A percentile compares a stretch with the other conserved stretches of the same genome.
Evolutionary conservation across 92 coral and sea anemone species (phyloP).

Genomic region (Plumapathes pennacea): DNA sequence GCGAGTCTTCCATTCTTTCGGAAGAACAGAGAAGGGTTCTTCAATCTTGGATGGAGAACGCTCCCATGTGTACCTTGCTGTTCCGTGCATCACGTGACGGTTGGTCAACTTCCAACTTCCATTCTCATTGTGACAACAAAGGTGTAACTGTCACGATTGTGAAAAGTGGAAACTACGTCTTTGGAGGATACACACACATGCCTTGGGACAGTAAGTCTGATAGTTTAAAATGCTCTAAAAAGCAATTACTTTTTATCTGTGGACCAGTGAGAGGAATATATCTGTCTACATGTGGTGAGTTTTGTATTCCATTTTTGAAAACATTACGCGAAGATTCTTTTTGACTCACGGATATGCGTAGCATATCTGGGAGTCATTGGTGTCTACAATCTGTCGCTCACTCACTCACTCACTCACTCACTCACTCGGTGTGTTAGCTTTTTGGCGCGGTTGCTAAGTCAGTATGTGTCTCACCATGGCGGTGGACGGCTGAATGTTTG

Average conservation of each 20-base stretch:
- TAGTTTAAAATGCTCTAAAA: too few relatives aligned
- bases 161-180: slow-evolving; percentile 21
- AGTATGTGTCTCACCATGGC: too few relatives aligned
- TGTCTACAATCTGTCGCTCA: too few relatives aligned
- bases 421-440: too few relatives aligned
- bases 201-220: slow-evolving; percentile 39
- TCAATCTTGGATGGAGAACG: not conserved
- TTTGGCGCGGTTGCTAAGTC: too few relatives aligned
- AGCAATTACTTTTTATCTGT: not conserved
- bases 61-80: too few relatives aligned
- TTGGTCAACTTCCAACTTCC: slow-evolving; percentile 41
- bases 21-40: slow-evolving; percentile 17
- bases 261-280: not conserved
- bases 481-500: too few relatives aligned
- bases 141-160: slow-evolving; percentile 40
- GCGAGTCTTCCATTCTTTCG: slow-evolving; percentile 23
- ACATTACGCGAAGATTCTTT: too few relatives aligned
- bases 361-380: too few relatives aligned
- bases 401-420: too few relatives aligned
- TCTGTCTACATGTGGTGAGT: not conserved
- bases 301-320: too few relatives aligned
- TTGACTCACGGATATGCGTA: too few relatives aligned
- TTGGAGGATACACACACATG: slow-evolving; percentile 37
- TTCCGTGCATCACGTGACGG: slow-evolving; percentile 38
- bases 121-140: slow-evolving; percentile 33